Percentiles rank a stretch among this genome's conserved stretches.
Evolutionary conservation across 2,888 invertebrate species (phyloP).

Genomic region (Diplolepis rosae): DNA sequence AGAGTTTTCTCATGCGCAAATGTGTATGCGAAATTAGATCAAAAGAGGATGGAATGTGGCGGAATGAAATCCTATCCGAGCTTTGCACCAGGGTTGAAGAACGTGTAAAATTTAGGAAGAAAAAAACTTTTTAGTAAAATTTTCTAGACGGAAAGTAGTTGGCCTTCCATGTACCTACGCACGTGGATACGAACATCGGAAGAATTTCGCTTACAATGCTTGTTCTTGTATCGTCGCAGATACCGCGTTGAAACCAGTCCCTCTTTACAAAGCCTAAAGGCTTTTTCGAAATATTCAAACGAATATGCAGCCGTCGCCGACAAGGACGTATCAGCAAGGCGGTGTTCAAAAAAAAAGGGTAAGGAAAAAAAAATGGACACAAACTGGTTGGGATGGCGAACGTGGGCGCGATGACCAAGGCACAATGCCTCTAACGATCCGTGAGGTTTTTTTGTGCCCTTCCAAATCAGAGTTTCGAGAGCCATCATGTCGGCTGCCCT

Average conservation of each 20-base stretch:
- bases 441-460: slow-evolving; percentile 29
- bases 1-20: too few relatives aligned
- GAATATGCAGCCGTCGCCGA: slow-evolving; percentile 38
- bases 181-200: slow-evolving; percentile 24
- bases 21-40: too few relatives aligned
- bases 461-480: slow-evolving; percentile 40
- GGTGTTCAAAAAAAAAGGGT: slow-evolving; percentile 37
- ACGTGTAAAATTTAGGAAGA: too few relatives aligned
- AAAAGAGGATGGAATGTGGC: too few relatives aligned
- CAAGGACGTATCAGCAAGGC: slow-evolving; percentile 41
- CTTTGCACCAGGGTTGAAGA: too few relatives aligned
- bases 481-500: slow-evolving; percentile 39
- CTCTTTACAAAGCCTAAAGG: slow-evolving; percentile 40
- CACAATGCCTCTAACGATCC: slow-evolving; percentile 67
- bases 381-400: slow-evolving; percentile 42
- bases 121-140: too few relatives aligned
- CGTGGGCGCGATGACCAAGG: slow-evolving; percentile 64
- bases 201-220: slow-evolving; percentile 29
- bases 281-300: slow-evolving; percentile 44
- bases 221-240: slow-evolving; percentile 29
- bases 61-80: too few relatives aligned
- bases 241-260: slow-evolving; percentile 42
- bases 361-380: slow-evolving; percentile 31
- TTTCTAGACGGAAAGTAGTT: slow-evolving; percentile 1
- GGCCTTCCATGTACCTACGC: slow-evolving; percentile 27